Base-by-base conservation (phyloP, 2,888 invertebrate species). In the Protonemura montana region DNA sequence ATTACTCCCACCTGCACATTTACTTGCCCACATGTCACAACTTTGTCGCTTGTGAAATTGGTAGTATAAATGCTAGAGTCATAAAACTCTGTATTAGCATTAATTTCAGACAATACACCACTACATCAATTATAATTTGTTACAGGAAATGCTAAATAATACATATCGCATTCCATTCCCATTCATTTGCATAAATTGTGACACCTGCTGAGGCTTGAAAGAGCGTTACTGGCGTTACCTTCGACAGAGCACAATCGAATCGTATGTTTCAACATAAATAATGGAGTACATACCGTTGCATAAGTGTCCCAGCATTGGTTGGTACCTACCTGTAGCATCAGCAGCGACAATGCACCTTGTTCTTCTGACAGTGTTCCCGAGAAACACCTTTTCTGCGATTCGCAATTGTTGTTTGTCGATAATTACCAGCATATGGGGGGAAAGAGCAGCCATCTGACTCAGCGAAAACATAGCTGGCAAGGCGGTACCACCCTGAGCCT, bases 101-200 rank as follows among this genome's bases (percentile, higher is more conserved):
- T 3, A 59, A 59, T 59, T 59, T 59, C 59, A 59, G 13, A 59
- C 59, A 59, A 59, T 59, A 21, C 59, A 59, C 59, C 59, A 59
- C 59, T 59, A 59, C 16, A 59, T 16, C 59, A 59, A 59, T 59
- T 59, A 59, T 59, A 59, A 59, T 59, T 59, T 59, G 59, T 59
- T 59, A 59, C 59, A 59, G 59, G 59, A 59, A 59, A 59, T 59
- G 59, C 59, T 59, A 59, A 59, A 59, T 59, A 59, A 59, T 59
- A 59, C 59, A 59, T 21, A 59, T 59, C 59, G 59, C 59, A 59
- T 59, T 59, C 59, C 59, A 7, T 59, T 59, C 59, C 59, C 59
- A 59, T 21, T 59, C 3, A 59, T 59, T 59, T 59, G 59, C 59
- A 59, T 59, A 59, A 59, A 21, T 59, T 59, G 59, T 59, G 59